Conservation (phyloP, 2,888 invertebrate species). For the Nasonovia ribisnigri region DNA sequence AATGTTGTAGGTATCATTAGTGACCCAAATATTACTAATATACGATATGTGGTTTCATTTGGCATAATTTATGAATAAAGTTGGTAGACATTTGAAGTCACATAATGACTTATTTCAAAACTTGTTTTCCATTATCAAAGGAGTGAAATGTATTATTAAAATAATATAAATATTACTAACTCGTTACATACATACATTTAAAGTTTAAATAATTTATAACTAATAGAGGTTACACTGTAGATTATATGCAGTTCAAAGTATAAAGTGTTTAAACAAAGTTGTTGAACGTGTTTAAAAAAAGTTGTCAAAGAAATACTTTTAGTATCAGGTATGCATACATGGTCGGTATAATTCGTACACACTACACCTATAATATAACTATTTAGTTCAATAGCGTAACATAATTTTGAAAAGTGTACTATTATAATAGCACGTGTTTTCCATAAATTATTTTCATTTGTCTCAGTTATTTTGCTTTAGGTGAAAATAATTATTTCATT, state of each 20-base stretch:
- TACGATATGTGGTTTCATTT: slow-evolving; percentile 1
- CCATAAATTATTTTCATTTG: background rate
- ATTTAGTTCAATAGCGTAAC: background rate
- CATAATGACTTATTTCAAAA: background rate
- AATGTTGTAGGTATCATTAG: background rate
- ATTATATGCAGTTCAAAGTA: background rate
- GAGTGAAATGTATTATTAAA: slow-evolving; percentile 3
- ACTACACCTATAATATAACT: background rate
- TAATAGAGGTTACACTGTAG: background rate
- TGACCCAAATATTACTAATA: background rate
- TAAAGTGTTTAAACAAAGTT: slow-evolving; percentile 1
- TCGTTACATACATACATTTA: background rate
- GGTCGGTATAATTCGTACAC: background rate
- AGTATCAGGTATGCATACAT: background rate
- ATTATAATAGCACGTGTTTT: background rate
- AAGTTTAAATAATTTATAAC: background rate
- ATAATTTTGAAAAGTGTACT: background rate
- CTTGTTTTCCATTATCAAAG: background rate
- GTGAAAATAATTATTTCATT: background rate
- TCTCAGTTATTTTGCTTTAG: background rate
- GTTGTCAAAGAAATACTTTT: slow-evolving; percentile 3
- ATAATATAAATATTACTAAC: background rate
- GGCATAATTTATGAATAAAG: background rate
- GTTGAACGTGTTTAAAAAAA: background rate
- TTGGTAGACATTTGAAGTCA: background rate